A percentile compares a stretch with the other conserved stretches of the same genome.
phyloP scores from a whole-genome alignment of 2,888 invertebrate genomes.

The Pseudococcus longispinus region DNA sequence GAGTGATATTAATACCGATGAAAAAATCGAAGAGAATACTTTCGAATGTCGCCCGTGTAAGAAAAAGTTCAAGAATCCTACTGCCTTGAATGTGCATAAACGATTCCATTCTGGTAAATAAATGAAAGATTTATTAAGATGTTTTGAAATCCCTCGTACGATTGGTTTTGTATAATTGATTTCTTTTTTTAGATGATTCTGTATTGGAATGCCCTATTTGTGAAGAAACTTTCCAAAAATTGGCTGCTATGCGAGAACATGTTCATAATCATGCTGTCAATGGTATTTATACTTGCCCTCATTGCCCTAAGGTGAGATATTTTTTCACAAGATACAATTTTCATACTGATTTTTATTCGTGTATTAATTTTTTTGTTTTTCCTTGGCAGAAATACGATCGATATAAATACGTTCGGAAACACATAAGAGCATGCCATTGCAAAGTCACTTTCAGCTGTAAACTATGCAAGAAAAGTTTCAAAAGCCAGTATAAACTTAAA shows the following conservation, averaged over 20 bases:
- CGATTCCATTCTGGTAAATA: constrained; percentile 48
- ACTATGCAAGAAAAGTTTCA: constrained; percentile 74
- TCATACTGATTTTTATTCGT: neutral
- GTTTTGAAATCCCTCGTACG: neutral
- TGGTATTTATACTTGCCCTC: constrained; percentile 73
- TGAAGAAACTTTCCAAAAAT: constrained; percentile 71
- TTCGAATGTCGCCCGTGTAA: constrained; percentile 44
- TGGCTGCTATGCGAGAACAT: constrained; percentile 72
- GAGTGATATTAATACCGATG: neutral
- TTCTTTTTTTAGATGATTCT: constrained; percentile 53
- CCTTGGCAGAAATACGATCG: constrained; percentile 42
- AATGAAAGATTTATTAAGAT: neutral
- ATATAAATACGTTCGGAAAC: constrained; percentile 75
- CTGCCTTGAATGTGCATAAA: constrained; percentile 35
- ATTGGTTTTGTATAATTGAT: too few relatives aligned
- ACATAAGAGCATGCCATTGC: constrained; percentile 76
- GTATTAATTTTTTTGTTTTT: constrained; percentile 47
- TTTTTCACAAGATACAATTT: neutral
- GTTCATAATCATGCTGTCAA: constrained; percentile 69
- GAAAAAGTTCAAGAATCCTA: constrained; percentile 35
- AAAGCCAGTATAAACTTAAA: constrained; percentile 74
- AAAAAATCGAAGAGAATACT: neutral
- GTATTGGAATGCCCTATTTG: constrained; percentile 78
- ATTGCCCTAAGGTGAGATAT: constrained; percentile 69
- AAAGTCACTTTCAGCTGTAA: constrained; percentile 73